These are phyloP conservation scores for Phylloscopus whistleri DNA, from an alignment of 2,113 vertebrate genomes.

Conservation along the genomic window DNA sequence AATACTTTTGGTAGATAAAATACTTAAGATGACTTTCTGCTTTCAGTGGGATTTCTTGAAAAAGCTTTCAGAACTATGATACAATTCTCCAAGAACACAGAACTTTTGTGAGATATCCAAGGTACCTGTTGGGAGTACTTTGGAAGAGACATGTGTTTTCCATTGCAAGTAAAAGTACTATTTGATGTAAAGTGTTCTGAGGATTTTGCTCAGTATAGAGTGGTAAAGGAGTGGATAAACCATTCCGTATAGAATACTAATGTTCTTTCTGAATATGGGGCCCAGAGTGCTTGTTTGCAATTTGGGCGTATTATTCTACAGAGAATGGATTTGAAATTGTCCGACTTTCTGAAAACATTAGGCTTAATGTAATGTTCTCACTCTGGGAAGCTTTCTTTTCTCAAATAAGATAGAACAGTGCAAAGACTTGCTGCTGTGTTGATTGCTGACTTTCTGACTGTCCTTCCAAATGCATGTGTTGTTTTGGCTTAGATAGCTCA, in stretches of 20 bases:
- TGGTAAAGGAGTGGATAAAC: neutral
- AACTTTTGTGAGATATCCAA: slow-evolving; percentile 9
- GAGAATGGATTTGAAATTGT: slow-evolving; percentile 17
- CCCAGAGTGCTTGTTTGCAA: neutral
- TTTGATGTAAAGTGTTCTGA: slow-evolving; percentile 53
- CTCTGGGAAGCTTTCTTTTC: neutral
- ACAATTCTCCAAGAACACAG: slow-evolving; percentile 46
- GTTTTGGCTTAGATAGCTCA: neutral
- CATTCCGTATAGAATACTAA: neutral
- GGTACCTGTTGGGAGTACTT: slow-evolving; percentile 53
- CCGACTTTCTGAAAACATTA: neutral
- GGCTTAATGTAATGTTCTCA: neutral
- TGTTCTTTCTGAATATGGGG: neutral
- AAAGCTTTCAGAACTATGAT: slow-evolving; percentile 53
- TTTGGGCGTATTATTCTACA: neutral
- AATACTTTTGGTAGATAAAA: slow-evolving; percentile 29
- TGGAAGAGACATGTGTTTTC: slow-evolving; percentile 52
- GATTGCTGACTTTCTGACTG: neutral
- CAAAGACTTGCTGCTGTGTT: neutral
- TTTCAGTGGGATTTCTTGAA: slow-evolving; percentile 34
- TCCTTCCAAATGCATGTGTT: neutral
- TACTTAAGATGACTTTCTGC: neutral
- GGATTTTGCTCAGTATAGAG: neutral
- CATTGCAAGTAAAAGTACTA: neutral
- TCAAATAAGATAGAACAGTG: neutral